Evolutionary conservation across 2,113 vertebrate species (phyloP), one percentile per base, ranked within the genome.

Genomic region (Propithecus coquereli): DNA sequence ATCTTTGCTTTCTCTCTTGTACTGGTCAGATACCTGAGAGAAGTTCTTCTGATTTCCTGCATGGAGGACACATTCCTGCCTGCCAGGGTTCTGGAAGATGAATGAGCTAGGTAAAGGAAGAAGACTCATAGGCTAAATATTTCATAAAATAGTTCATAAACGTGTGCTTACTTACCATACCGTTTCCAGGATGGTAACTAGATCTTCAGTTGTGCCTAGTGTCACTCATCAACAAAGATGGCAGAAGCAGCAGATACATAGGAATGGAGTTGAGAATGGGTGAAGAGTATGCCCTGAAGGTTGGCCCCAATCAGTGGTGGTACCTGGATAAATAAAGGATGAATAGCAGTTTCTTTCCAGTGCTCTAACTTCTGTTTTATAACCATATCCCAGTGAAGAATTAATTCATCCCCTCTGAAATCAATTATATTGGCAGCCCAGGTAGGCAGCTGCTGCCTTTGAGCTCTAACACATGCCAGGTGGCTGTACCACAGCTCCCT

Each of bases 371-470:
- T 52, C 63, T 73, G 54, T 88, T 97, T 80, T 95, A 89, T 90
- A 95, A 87, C 63, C 74, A 90, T 40, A 94, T 92, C 65, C 65
- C 74, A 61, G 32, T 6, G 63, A 94, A 79, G 90, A 95, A 95
- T 90, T 45, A 63, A 73, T 93, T 93, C 63, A 74, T 93, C 80
- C 54, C n/a, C 25, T 91, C 76, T 76, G 74, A 84, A 84, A 97
- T 96, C 93, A 96, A 80, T 86, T 95, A 89, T 87, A 91, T 79
- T n/a, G 73, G 94, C 57, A 45, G 25, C 52, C 43, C 94, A 97
- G 97, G 95, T 95, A 94, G 86, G 79, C 97, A 98, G 97, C 97
- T 98, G 97, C 81, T 94, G 88, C 47, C 92, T 30, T 5, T 43
- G 73, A 71, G 16, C 66, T 81, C 47, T 27, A 11, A 70, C 81